These are phyloP conservation scores for Leuciscus idus DNA, from an alignment of 2,113 vertebrate genomes.

Conservation along the genomic window DNA sequence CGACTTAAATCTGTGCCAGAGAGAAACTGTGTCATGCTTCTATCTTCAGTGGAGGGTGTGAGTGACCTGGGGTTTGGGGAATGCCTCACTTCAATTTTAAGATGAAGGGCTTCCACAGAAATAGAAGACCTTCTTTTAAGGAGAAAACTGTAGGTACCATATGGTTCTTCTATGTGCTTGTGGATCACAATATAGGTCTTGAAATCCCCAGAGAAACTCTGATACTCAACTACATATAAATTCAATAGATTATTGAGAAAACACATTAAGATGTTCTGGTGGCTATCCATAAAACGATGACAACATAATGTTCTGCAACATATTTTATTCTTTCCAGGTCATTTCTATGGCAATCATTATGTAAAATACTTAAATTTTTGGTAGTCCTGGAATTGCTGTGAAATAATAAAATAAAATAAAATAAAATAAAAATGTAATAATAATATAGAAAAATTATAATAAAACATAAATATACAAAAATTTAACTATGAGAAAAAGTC, in stretches of 20 bases:
- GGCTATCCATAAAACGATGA: neutral
- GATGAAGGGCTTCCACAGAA: neutral
- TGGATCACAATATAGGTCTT: neutral
- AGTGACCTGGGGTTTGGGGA: constrained; percentile 7
- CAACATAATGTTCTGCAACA: neutral
- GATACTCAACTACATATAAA: neutral
- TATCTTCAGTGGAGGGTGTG: neutral
- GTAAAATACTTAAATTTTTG: neutral
- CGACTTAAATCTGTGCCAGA: constrained; percentile 2
- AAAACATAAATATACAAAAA: neutral
- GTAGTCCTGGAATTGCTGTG: neutral
- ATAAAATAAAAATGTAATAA: neutral
- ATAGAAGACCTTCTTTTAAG: neutral
- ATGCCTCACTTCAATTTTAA: constrained; percentile 6
- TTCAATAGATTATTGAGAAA: neutral
- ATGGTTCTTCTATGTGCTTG: neutral
- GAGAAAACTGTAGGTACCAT: neutral
- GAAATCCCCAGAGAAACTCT: neutral
- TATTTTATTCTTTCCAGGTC: too few species aligned
- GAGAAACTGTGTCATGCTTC: constrained; percentile 22
- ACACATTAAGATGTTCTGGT: neutral
- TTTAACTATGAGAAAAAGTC: neutral
- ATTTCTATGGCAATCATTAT: neutral
- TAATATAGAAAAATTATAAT: too few species aligned
- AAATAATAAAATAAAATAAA: too few species aligned